Base-by-base conservation (phyloP, 1,140 invertebrate genomes). In the Mercenaria mercenaria region DNA sequence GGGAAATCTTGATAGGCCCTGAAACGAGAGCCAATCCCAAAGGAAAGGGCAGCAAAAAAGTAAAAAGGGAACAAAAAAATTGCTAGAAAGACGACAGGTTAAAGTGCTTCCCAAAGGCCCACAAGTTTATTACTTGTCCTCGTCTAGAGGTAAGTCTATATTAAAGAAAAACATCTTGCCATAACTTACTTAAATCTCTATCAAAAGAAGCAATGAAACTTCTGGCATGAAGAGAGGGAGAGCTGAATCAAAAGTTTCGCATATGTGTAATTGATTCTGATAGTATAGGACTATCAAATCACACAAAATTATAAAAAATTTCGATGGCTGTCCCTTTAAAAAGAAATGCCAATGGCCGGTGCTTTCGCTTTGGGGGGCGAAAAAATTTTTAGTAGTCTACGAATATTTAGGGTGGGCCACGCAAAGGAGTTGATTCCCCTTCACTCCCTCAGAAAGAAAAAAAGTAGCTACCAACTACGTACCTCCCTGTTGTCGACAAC, bases 71-170 rank as follows among this genome's bases (percentile, higher is more conserved):
- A 79, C 41, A 52, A 79, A 37, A 41, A 61, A 61, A 82, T 11
- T 4, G 47, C 79, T 4, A 37, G 13, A 20, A 26, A 32, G 52
- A 82, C 34, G 26, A 56, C 4, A 82, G 47, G 47, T 61, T 20
- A 82, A 61, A 82, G 79, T 82, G 18, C 34, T 61, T n/a, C 6
- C 13, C 15, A 61, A 59, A 32, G 79, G 34, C 29, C 18, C 26
- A 15, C 79, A n/a, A 82, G 56, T 50, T 26, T 80, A 39, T 80
- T 20, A 80, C 47, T 3, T 80, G 39, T 80, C 76, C 76, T 13
- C 39, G 39, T 13, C 47, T 80, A 80, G 3, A 29, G 76, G 41
- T 23, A 13, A 29, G 6, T 37, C 15, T 41, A 4, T 82, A 59
- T 37, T 59, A 13, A 56, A 37, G 37, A 82, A 64, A 82, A 29